A percentile compares a stretch with the other conserved stretches of the same genome.
These are phyloP conservation scores for Nephrocerus scutellatus DNA, from an alignment of 2,888 invertebrate genomes.

Conservation along the genomic window DNA sequence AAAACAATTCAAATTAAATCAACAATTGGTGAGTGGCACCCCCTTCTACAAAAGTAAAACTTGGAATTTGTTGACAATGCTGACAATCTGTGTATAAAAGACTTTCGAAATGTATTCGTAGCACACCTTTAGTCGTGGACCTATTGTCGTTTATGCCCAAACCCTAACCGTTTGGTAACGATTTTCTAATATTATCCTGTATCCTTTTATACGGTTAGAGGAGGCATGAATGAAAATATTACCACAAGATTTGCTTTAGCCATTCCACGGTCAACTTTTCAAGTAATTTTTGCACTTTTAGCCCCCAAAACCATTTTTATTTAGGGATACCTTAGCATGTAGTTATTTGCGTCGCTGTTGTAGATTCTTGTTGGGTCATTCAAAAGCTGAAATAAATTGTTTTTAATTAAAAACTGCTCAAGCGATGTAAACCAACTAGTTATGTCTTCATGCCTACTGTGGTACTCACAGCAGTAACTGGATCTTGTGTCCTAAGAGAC, in stretches of 20 bases:
- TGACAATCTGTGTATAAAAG: slow-evolving; percentile 6
- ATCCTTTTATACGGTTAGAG: slow-evolving; percentile 4
- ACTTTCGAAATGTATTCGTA: slow-evolving; percentile 12
- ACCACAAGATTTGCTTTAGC: too few relatives aligned
- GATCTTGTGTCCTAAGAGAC: slow-evolving; percentile 2
- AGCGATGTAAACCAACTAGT: not conserved
- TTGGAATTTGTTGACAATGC: slow-evolving; percentile 1
- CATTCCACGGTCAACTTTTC: not conserved
- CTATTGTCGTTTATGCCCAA: slow-evolving; percentile 5
- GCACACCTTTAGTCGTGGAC: slow-evolving; percentile 9
- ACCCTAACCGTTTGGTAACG: slow-evolving; percentile 7
- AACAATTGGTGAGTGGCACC: slow-evolving; percentile 5
- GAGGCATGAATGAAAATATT: too few relatives aligned
- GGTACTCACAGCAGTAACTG: slow-evolving; percentile 2
- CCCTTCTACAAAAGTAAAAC: slow-evolving; percentile 12
- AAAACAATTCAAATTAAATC: slow-evolving; percentile 3
- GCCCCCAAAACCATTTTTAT: slow-evolving; percentile 6
- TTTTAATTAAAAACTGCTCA: slow-evolving; percentile 1
- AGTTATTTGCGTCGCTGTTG: slow-evolving; percentile 1
- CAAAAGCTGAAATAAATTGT: not conserved
- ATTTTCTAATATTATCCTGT: slow-evolving; percentile 4
- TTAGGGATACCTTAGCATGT: not conserved
- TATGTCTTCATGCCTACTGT: not conserved
- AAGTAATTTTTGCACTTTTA: slow-evolving; percentile 1
- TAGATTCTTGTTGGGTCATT: slow-evolving; percentile 3